Evolutionary conservation across 2,888 invertebrate species (phyloP).

Genomic region (Leucania comma): DNA sequence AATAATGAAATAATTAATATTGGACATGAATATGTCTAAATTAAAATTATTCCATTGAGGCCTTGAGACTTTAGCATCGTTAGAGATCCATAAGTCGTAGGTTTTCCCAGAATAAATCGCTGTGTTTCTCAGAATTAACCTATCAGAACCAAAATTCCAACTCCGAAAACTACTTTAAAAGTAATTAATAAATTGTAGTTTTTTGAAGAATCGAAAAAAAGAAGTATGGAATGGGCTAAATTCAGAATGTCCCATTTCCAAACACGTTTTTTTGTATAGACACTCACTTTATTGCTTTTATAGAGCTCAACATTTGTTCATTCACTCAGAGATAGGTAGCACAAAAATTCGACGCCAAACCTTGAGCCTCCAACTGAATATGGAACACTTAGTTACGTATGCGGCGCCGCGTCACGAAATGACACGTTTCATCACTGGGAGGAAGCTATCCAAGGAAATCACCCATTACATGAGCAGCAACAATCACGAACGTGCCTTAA

Average conservation of each 20-base stretch:
- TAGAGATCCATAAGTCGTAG: too few species aligned
- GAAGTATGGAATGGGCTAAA: background rate
- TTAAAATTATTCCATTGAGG: too few species aligned
- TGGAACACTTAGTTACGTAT: conserved; percentile 49
- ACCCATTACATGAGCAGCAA: conserved; percentile 52
- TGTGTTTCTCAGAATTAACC: too few species aligned
- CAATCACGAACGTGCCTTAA: conserved; percentile 54
- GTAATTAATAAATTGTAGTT: background rate
- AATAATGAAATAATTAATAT: too few species aligned
- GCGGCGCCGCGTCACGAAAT: conserved; percentile 28
- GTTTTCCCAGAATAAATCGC: too few species aligned
- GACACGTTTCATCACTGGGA: conserved; percentile 47
- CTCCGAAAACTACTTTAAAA: too few species aligned
- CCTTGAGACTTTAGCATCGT: too few species aligned
- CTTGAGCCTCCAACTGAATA: conserved; percentile 30
- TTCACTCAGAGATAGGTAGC: background rate
- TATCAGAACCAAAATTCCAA: too few species aligned
- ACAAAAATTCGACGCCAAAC: background rate
- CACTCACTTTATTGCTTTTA: background rate
- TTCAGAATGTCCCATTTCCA: background rate
- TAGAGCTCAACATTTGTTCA: conserved; percentile 1
- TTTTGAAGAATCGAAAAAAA: background rate
- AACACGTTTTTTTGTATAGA: background rate
- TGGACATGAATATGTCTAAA: too few species aligned
- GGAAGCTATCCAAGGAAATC: conserved; percentile 55